Conservation (phyloP, 64 coral and sea anemone species). For the Porites australiensis region DNA sequence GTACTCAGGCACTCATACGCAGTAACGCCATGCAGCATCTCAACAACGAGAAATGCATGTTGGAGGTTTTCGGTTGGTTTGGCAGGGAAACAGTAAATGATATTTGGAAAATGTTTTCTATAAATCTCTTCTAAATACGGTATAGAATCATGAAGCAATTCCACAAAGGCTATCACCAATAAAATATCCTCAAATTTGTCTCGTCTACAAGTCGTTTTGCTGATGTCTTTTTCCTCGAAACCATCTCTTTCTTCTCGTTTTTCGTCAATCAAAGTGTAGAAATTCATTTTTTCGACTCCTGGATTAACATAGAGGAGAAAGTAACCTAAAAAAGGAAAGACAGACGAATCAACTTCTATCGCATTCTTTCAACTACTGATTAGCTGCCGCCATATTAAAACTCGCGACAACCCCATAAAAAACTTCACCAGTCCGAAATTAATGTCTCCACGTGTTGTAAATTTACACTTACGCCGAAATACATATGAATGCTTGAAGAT, state of each 20-base stretch:
- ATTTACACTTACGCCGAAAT: too few relatives aligned
- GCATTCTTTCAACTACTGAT: too few relatives aligned
- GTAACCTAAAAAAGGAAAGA: constrained; percentile 1
- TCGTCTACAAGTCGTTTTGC: constrained; percentile 6
- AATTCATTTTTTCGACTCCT: neutral
- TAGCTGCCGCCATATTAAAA: too few relatives aligned
- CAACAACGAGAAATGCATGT: constrained; percentile 29
- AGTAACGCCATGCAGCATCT: constrained; percentile 69
- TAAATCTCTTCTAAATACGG: constrained; percentile 67
- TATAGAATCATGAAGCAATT: constrained; percentile 60
- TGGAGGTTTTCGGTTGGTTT: neutral
- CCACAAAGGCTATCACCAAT: constrained; percentile 64
- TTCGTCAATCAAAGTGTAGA: neutral
- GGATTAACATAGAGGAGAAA: neutral
- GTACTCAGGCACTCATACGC: constrained; percentile 78
- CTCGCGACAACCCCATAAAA: too few relatives aligned
- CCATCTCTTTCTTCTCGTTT: constrained; percentile 5
- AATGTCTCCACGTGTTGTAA: too few relatives aligned
- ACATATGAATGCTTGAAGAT: too few relatives aligned
- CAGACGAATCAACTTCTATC: neutral
- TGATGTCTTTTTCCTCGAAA: neutral
- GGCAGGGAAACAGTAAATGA: constrained; percentile 75
- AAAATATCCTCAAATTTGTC: constrained; percentile 55
- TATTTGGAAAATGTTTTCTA: constrained; percentile 65
- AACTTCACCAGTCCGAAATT: too few relatives aligned